Evolutionary conservation across 2,888 invertebrate species (phyloP).

Genomic region (Eubasilissa splendida): DNA sequence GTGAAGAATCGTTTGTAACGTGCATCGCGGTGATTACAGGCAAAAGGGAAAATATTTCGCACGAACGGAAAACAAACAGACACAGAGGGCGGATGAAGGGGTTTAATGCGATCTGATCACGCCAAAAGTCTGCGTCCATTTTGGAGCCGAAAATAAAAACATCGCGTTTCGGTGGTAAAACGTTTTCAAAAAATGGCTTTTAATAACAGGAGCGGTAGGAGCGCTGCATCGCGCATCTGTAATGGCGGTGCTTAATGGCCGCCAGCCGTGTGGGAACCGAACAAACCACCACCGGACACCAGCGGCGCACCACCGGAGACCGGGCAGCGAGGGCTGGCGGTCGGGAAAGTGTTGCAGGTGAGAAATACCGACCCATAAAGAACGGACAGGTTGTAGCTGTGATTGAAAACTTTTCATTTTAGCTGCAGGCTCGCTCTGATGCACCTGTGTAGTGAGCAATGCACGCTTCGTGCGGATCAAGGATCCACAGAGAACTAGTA

Average conservation of each 20-base stretch:
- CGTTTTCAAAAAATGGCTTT: constrained; percentile 56
- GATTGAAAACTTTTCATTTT: constrained; percentile 21
- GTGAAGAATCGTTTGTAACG: constrained; percentile 31
- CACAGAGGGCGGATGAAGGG: constrained; percentile 43
- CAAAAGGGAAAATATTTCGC: constrained; percentile 54
- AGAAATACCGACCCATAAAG: constrained; percentile 21
- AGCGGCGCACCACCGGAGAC: constrained; percentile 30
- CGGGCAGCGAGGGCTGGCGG: constrained; percentile 17
- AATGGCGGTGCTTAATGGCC: constrained; percentile 55
- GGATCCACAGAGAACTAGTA: background rate
- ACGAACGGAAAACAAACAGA: constrained; percentile 57
- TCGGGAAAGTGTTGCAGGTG: constrained; percentile 50
- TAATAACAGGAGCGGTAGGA: constrained; percentile 57
- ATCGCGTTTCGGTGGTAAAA: constrained; percentile 52
- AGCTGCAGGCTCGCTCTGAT: background rate
- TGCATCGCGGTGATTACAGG: constrained; percentile 42
- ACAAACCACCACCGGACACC: constrained; percentile 3
- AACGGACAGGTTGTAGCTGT: constrained; percentile 17
- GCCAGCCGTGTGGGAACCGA: constrained; percentile 57
- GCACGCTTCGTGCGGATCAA: background rate
- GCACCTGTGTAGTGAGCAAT: background rate
- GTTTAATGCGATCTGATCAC: constrained; percentile 58
- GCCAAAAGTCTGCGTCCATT: constrained; percentile 50
- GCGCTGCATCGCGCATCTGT: constrained; percentile 49
- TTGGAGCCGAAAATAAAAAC: constrained; percentile 49